Percentiles rank a stretch among this genome's conserved stretches.
phyloP scores from a whole-genome alignment of 2,113 vertebrate species.

The Indicator maculatus region DNA sequence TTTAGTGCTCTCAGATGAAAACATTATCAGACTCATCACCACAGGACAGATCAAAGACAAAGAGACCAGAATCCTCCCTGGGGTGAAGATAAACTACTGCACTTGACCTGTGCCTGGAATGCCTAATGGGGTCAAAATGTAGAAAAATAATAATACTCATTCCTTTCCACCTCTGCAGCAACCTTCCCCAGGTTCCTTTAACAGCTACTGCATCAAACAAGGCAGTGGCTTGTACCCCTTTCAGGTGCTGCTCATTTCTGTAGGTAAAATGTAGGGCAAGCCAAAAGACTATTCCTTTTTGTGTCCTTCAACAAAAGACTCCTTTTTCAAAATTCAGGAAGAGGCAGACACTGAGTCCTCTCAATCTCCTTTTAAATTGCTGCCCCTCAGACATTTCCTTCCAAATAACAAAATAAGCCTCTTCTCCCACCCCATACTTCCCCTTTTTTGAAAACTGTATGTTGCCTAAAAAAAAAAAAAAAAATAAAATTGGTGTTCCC shows the following conservation, averaged over 20 bases:
- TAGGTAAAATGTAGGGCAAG: not conserved
- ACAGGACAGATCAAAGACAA: constrained; percentile 32
- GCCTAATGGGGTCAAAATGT: constrained; percentile 45
- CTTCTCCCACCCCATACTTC: not conserved
- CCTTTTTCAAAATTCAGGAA: not conserved
- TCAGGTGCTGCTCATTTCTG: not conserved
- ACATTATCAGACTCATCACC: constrained; percentile 50
- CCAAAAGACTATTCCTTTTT: not conserved
- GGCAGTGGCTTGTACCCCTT: not conserved
- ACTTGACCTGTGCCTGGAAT: constrained; percentile 53
- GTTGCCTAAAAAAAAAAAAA: not conserved
- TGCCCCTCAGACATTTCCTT: not conserved
- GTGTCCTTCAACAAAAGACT: not conserved
- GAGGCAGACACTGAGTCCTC: not conserved
- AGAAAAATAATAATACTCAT: constrained; percentile 6
- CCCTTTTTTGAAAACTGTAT: not conserved
- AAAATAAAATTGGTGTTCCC: not conserved
- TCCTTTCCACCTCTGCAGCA: not conserved
- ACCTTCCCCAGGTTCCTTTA: not conserved
- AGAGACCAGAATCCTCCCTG: constrained; percentile 39
- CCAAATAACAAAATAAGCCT: not conserved
- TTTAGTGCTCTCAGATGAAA: constrained; percentile 48
- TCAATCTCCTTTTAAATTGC: not conserved
- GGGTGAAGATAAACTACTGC: constrained; percentile 41
- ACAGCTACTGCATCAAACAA: not conserved